Conservation (phyloP, 2,113 vertebrate species). For the Euleptes europaea region DNA sequence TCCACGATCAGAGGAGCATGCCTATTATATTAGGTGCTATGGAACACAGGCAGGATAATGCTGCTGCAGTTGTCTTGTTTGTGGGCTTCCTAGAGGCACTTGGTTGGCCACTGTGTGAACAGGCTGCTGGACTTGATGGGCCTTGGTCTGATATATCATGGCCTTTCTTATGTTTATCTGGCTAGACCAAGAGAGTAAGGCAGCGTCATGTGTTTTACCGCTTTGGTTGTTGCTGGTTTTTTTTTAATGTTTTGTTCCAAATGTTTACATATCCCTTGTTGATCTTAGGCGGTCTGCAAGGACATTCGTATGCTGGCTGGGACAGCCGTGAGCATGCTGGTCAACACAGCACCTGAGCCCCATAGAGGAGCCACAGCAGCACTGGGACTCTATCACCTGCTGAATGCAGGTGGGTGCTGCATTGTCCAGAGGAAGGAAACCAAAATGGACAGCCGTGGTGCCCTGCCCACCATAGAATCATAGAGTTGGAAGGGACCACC, state of each 20-base stretch:
- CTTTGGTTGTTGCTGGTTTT: not conserved
- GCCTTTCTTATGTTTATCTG: too few species aligned
- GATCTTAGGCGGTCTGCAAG: slow-evolving; percentile 74
- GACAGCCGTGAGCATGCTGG: slow-evolving; percentile 84
- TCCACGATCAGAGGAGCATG: too few species aligned
- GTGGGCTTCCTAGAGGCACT: too few species aligned
- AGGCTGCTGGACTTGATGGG: too few species aligned
- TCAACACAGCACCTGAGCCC: slow-evolving; percentile 74
- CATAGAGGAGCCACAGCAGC: slow-evolving; percentile 65
- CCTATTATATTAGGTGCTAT: too few species aligned
- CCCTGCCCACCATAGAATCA: too few species aligned
- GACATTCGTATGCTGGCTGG: slow-evolving; percentile 83
- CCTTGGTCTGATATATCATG: too few species aligned
- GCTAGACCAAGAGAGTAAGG: too few species aligned
- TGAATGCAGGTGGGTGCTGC: slow-evolving; percentile 48
- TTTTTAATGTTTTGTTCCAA: not conserved
- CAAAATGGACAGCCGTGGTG: not conserved
- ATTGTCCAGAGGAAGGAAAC: not conserved
- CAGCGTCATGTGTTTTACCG: not conserved
- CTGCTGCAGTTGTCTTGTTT: too few species aligned
- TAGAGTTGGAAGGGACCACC: too few species aligned
- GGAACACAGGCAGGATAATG: too few species aligned
- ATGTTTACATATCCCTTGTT: rapidly evolving
- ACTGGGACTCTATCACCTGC: slow-evolving; percentile 74
- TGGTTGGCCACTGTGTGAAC: too few species aligned